These are phyloP conservation scores for Cisticola juncidis DNA, from an alignment of 2,113 vertebrate genomes.

Conservation along the genomic window DNA sequence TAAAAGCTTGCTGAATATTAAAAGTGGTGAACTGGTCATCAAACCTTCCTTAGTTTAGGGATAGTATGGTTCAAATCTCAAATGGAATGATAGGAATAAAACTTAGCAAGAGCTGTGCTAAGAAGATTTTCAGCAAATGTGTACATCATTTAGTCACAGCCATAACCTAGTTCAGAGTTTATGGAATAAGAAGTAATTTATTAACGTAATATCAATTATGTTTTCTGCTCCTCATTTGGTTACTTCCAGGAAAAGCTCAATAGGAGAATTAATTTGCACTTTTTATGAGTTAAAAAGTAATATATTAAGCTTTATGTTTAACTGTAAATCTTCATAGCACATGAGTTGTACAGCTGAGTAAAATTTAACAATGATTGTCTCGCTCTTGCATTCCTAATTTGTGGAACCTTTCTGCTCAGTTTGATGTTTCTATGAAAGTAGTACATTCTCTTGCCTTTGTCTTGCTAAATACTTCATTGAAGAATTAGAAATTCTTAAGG, in stretches of 20 bases:
- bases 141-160: neutral
- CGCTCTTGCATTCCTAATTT: neutral
- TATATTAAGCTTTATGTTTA: conserved; percentile 34
- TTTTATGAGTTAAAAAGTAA: conserved; percentile 40
- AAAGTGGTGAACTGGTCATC: neutral
- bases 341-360: neutral
- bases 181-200: conserved; percentile 5
- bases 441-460: neutral
- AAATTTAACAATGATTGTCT: neutral
- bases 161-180: neutral
- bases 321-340: conserved; percentile 11
- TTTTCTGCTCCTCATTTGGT: neutral
- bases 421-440: neutral
- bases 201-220: neutral
- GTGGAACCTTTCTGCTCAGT: neutral
- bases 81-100: neutral
- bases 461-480: neutral
- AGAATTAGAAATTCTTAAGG: neutral
- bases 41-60: neutral
- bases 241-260: neutral
- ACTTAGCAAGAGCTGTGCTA: neutral
- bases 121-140: neutral
- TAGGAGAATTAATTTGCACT: neutral
- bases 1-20: neutral
- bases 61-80: neutral